Base-by-base conservation (phyloP, 2,888 invertebrate species). In the Mythimna pallens region DNA sequence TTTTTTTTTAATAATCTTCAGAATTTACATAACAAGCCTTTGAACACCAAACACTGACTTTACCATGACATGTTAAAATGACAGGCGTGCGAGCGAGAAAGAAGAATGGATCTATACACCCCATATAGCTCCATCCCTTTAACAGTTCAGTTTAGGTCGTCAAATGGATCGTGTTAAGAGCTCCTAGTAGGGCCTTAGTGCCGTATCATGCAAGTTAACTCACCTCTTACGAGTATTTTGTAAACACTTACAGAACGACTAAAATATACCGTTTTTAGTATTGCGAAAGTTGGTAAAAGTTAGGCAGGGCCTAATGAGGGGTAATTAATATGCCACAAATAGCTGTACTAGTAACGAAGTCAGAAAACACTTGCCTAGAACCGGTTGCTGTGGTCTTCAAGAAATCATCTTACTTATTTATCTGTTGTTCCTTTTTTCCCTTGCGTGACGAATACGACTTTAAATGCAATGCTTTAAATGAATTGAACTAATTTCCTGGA, bases 251-350 rank as follows among this genome's bases (percentile, higher is more conserved):
- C 5, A 34, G 25, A 66, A 43, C 47, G 34, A 54, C 25, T 62
- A 64, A 64, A 57, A 52, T n/a, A 36, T 20, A 66, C 61, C 59
- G 69, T 65, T 77, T 65, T 78, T 50, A 70, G 63, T 63, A 20
- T 67, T 61, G 61, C 65, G 70, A 82, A 83, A 83, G 76, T 62
- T 72, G n/a, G 78, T 76, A 82, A 76, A 76, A 80, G 80, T 79
- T 73, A 76, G 68, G 67, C 54, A 79, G 72, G 62, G 70, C 54
- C 14, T 69, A 82, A 80, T 82, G 73, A 69, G 61, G 12, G 36
- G 54, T 77, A 76, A 76, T 80, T 82, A 80, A 80, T 72, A 30
- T 57, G 72, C 71, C 66, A 71, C 76, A 76, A 83, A 83, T 71
- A 80, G 71, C 55, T 57, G 6, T 54, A 69, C 36, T 36, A 52